Evolutionary conservation across 2,797 vertebrate species (phyloP).

Genomic region (Pangasius macronema): DNA sequence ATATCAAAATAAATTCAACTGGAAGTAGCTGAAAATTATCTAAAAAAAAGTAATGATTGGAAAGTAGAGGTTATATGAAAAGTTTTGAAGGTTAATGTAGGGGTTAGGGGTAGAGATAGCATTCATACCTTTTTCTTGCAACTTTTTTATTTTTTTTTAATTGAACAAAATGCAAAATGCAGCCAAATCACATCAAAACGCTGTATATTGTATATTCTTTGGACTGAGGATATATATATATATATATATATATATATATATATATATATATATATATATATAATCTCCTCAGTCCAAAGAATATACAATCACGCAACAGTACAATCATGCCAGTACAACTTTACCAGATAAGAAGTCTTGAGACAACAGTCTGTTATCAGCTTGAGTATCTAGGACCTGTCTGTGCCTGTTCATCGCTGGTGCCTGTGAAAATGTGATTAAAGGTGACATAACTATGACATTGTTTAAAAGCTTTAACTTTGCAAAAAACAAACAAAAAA

Average conservation of each 20-base stretch:
- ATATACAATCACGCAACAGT: not conserved
- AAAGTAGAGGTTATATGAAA: too few species aligned
- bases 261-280: too few species aligned
- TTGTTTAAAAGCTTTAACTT: not conserved
- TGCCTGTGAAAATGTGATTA: constrained; percentile 63
- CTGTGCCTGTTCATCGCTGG: constrained; percentile 78
- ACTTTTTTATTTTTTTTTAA: not conserved
- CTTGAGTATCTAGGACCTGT: constrained; percentile 70
- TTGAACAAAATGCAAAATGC: not conserved
- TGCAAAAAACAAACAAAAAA: not conserved
- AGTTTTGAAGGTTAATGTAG: not conserved
- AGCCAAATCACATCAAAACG: not conserved
- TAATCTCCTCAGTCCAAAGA: not conserved
- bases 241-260: too few species aligned
- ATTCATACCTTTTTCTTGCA: not conserved
- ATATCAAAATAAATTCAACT: not conserved
- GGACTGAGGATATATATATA: too few species aligned
- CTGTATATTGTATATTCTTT: too few species aligned
- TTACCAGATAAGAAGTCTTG: constrained; percentile 85
- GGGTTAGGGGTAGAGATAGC: not conserved
- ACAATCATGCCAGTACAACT: constrained; percentile 30
- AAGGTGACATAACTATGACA: not conserved
- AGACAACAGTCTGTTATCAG: constrained; percentile 76
- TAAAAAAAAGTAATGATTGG: too few species aligned
- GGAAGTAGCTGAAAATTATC: not conserved